Evolutionary conservation across 2,113 vertebrate species (phyloP).

Genomic region (Pseudopodoces humilis): DNA sequence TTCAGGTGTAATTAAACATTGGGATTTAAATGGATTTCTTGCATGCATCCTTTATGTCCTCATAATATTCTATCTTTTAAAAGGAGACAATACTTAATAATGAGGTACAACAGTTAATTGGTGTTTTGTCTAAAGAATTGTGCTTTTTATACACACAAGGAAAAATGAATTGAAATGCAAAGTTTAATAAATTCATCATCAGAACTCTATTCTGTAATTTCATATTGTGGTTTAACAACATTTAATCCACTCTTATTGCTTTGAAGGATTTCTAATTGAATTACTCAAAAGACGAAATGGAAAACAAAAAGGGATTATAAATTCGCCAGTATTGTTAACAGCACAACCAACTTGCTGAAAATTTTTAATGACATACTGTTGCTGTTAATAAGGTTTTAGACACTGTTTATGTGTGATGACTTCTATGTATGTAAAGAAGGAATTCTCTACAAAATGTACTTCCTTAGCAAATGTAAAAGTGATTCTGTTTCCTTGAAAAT

Average conservation of each 20-base stretch:
- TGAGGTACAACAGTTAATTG: neutral
- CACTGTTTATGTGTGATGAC: neutral
- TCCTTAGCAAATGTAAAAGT: constrained; percentile 49
- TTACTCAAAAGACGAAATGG: constrained; percentile 69
- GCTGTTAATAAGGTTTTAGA: constrained; percentile 61
- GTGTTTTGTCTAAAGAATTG: constrained; percentile 36
- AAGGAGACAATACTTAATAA: constrained; percentile 1
- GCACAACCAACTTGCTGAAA: constrained; percentile 35
- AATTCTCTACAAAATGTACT: constrained; percentile 43
- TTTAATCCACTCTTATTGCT: constrained; percentile 68
- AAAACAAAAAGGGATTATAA: constrained; percentile 49
- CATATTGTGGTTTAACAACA: constrained; percentile 39
- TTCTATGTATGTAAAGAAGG: constrained; percentile 42
- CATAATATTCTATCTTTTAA: neutral
- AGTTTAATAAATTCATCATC: constrained; percentile 57
- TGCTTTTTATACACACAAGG: neutral
- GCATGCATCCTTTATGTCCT: neutral
- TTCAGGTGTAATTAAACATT: neutral
- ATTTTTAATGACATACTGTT: constrained; percentile 51
- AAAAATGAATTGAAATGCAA: constrained; percentile 47
- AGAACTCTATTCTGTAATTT: constrained; percentile 60
- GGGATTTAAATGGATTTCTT: neutral
- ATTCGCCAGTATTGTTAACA: constrained; percentile 24
- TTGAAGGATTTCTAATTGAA: constrained; percentile 73
- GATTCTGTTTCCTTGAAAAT: constrained; percentile 43